These are phyloP conservation scores for Myioborus melanocephalus DNA, from an alignment of 2,797 vertebrate genomes.

Conservation along the genomic window DNA sequence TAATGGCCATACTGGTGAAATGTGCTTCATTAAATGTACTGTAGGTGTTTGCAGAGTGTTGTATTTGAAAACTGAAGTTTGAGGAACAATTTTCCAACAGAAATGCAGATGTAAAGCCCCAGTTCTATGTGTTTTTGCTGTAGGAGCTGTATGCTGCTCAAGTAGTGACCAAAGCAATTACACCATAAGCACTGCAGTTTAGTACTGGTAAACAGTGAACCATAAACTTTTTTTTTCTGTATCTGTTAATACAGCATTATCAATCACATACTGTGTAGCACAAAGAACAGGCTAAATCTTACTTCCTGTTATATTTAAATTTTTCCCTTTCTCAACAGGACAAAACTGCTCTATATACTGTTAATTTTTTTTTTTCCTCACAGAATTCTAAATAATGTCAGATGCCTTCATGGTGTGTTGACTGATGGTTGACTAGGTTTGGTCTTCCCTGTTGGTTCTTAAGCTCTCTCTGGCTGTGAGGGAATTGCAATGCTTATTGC, in stretches of 20 bases:
- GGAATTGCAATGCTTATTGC: not conserved
- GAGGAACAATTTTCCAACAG: not conserved
- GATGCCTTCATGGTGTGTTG: not conserved
- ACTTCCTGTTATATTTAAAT: not conserved
- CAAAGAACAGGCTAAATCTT: not conserved
- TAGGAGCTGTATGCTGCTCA: not conserved
- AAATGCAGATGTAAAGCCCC: not conserved
- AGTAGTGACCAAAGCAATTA: not conserved
- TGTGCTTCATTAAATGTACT: not conserved
- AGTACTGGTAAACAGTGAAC: not conserved
- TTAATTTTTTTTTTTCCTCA: not conserved
- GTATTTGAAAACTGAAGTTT: not conserved
- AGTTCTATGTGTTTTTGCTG: not conserved
- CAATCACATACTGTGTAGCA: accelerated
- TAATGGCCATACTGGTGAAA: not conserved
- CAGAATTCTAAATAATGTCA: not conserved
- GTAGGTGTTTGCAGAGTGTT: not conserved
- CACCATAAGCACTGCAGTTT: not conserved
- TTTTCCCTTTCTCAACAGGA: not conserved
- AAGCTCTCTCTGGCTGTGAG: not conserved
- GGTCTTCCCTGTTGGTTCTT: not conserved
- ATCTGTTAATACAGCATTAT: not conserved
- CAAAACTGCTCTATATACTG: not conserved
- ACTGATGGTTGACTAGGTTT: not conserved
- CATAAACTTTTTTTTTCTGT: not conserved